Conservation (phyloP, 2,888 invertebrate species). For the Catocala sponsa region DNA sequence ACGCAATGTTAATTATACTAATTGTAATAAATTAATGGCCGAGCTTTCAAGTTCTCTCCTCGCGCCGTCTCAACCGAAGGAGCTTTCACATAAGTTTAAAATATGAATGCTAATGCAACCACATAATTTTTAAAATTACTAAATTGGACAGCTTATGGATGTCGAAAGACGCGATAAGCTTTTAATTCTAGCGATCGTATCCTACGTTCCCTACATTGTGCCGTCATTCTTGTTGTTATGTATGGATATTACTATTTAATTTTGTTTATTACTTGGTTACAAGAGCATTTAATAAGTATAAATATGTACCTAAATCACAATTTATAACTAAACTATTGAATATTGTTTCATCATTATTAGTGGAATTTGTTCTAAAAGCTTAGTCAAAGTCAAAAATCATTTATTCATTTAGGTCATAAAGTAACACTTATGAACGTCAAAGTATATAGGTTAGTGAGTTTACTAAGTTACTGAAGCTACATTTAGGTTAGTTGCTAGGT, state of each 20-base stretch:
- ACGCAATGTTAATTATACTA: slow-evolving; percentile 78
- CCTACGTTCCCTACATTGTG: slow-evolving; percentile 17
- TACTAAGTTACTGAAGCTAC: no score
- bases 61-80: slow-evolving; percentile 46
- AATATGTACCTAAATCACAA: slow-evolving; percentile 27
- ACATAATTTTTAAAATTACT: slow-evolving; percentile 41
- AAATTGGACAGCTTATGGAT: slow-evolving; percentile 36
- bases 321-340: background rate
- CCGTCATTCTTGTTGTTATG: slow-evolving; percentile 32
- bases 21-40: slow-evolving; percentile 74
- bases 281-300: slow-evolving; percentile 24
- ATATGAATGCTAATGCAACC: slow-evolving; percentile 49
- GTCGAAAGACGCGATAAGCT: slow-evolving; percentile 21
- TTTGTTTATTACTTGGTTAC: slow-evolving; percentile 31
- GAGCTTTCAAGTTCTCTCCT: slow-evolving; percentile 68
- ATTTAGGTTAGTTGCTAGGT: no score
- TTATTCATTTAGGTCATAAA: no score
- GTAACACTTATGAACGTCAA: no score
- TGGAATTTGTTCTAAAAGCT: no score
- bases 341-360: no score
- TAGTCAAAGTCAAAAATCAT: no score
- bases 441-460: no score
- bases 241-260: slow-evolving; percentile 31
- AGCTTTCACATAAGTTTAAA: slow-evolving; percentile 59
- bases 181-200: slow-evolving; percentile 23